Base-by-base conservation (phyloP, 1,140 invertebrate genomes). In the Anastrepha ludens region DNA sequence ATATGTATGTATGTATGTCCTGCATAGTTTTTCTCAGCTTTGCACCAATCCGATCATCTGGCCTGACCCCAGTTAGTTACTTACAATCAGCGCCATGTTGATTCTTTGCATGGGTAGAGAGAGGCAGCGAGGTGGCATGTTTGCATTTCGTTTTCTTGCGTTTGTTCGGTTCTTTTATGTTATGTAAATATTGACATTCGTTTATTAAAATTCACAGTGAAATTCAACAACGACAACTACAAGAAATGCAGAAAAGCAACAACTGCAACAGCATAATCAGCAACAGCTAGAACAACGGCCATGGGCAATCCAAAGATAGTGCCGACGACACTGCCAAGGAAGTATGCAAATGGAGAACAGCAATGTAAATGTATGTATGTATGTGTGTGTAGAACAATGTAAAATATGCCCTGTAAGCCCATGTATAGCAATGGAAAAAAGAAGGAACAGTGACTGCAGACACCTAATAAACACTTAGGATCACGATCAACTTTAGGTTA, bases 131-230 rank as follows among this genome's bases (percentile, higher is more conserved):
- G 47, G 8, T 55, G 74, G 55, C 50, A 60, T 86, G 85, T 86
- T 59, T 86, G 55, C 59, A 86, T 60, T 62, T 60, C 58, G 59
- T 62, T 86, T 86, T 86, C 85, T 86, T 86, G 59, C 85, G 59
- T 86, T 86, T 60, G 29, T 86, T 86, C 55, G 85, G 9, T 86
- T 86, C 58, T 86, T 86, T 86, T 62, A 62, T 86, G 85, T 86
- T 86, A 62, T 62, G 59, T 62, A 86, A 86, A 86, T 86, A 86
- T 62, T 86, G 85, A 86, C 85, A 86, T 86, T 62, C 85, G 85
- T 86, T 86, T 86, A 86, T 86, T 86, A 86, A 86, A 86, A 86
- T 86, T 86, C 85, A 86, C 85, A 86, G 85, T 60, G 58, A 86
- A 86, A 86, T 86, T 86, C 58, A 86, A 86, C 85, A 86, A 50